Conservation (phyloP, 2,113 vertebrate species). For the Castor canadensis region DNA sequence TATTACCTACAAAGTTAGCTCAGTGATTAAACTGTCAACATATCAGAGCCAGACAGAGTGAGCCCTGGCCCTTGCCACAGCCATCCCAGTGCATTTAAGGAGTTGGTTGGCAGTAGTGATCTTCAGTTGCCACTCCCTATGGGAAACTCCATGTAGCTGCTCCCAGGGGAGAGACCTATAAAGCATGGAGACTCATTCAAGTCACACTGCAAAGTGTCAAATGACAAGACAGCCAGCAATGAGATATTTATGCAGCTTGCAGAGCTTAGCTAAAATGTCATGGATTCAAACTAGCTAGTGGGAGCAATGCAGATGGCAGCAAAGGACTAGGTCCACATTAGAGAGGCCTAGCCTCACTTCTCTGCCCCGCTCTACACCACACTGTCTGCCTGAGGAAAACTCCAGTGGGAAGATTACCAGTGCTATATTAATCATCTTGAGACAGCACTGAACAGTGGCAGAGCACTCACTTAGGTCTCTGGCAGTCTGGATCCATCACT, state of each 20-base stretch:
- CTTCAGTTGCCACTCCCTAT: background rate
- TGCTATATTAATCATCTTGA: background rate
- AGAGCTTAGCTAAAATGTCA: background rate
- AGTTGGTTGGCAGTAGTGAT: background rate
- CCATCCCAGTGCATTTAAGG: background rate
- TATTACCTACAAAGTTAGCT: background rate
- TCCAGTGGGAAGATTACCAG: background rate
- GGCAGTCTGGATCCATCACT: background rate
- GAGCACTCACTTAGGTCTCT: accelerated
- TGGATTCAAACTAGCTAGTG: background rate
- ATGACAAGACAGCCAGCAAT: background rate
- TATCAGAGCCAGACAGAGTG: background rate
- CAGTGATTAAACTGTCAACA: conserved; percentile 8
- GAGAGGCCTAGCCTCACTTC: too few species aligned
- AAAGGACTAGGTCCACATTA: background rate
- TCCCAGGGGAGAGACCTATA: background rate
- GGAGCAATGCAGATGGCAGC: background rate
- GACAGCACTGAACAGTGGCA: background rate
- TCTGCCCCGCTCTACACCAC: background rate
- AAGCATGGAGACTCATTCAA: background rate
- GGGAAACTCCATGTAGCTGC: background rate
- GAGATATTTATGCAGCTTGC: background rate
- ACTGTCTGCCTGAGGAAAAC: background rate
- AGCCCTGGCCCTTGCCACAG: background rate
- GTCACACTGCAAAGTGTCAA: background rate